phyloP scores from a whole-genome alignment of 1,140 invertebrate genomes.

The Ganaspis sp. region DNA sequence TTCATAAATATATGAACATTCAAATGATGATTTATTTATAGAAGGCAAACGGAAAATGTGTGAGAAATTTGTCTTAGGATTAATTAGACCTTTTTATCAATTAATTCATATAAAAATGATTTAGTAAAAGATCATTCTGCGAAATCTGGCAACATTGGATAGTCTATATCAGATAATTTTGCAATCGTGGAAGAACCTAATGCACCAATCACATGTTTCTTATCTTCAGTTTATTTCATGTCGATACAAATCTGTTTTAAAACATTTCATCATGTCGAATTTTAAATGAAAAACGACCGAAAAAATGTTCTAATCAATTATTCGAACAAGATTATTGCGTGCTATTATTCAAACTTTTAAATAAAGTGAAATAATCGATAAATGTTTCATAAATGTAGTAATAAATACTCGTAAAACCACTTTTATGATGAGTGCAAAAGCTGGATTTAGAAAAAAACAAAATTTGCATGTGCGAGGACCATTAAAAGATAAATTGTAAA shows the following conservation, averaged over 20 bases:
- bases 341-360: neutral
- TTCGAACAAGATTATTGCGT: neutral
- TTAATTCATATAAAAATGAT: neutral
- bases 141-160: slow-evolving; percentile 20
- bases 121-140: neutral
- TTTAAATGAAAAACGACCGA: slow-evolving; percentile 7
- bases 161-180: slow-evolving; percentile 17
- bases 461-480: neutral
- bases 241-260: neutral
- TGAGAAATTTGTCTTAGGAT: too few species aligned
- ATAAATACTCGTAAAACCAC: neutral
- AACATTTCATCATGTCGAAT: neutral
- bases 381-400: neutral
- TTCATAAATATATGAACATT: too few species aligned
- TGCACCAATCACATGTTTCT: slow-evolving; percentile 24
- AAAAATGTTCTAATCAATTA: neutral
- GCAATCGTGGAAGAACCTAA: slow-evolving; percentile 1
- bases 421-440: neutral
- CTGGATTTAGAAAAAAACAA: neutral
- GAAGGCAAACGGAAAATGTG: too few species aligned
- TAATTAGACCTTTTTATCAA: too few species aligned
- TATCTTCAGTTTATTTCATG: slow-evolving; percentile 8
- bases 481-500: neutral
- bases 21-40: too few species aligned
- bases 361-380: neutral